Percentiles rank a stretch among this genome's conserved stretches.
phyloP scores from a whole-genome alignment of 2,113 vertebrate species.

The Heterocephalus glaber region DNA sequence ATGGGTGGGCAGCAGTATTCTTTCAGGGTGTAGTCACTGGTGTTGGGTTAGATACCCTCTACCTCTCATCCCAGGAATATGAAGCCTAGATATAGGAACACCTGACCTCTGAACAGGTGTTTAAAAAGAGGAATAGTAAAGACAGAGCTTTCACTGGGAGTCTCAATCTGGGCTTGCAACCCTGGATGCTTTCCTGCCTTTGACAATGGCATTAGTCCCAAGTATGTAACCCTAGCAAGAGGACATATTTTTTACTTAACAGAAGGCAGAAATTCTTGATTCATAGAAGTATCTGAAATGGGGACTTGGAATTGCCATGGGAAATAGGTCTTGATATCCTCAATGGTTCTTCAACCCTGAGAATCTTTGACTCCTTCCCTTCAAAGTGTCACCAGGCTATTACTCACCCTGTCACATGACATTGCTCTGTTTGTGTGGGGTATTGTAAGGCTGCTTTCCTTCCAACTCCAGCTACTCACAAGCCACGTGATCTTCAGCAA shows the following conservation, averaged over 20 bases:
- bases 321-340: not conserved
- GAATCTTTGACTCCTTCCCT: not conserved
- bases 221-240: not conserved
- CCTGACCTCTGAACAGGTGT: not conserved
- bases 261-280: not conserved
- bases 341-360: not conserved
- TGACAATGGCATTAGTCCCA: not conserved
- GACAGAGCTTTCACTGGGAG: not conserved
- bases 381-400: not conserved
- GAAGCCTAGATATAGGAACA: not conserved
- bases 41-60: not conserved
- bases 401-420: not conserved
- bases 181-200: too few relatives aligned
- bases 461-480: not conserved
- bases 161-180: not conserved
- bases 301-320: not conserved
- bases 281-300: not conserved
- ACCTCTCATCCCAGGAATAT: not conserved
- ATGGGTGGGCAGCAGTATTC: not conserved
- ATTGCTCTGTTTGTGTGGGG: not conserved
- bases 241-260: not conserved
- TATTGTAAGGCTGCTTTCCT: not conserved
- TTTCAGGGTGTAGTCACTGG: not conserved
- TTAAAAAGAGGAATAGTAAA: not conserved
- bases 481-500: not conserved